phyloP scores from a whole-genome alignment of 2,113 vertebrate genomes.

The Grantiella picta region DNA sequence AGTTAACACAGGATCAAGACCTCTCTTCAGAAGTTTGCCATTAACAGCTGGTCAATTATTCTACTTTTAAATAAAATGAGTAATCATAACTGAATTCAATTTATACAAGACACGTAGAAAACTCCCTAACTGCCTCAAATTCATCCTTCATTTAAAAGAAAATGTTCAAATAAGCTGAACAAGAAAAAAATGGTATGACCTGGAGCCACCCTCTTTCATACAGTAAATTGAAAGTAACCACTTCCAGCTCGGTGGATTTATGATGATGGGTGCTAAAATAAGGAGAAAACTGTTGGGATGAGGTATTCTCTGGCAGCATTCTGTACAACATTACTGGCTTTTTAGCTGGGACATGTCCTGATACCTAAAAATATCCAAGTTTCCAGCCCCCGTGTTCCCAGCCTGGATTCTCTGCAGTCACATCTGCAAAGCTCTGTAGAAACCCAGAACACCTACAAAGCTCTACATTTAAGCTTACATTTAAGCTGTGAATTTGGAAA shows the following conservation, averaged over 20 bases:
- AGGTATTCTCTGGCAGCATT: not conserved
- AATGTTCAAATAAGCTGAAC: not conserved
- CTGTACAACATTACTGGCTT: not conserved
- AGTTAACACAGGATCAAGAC: constrained; percentile 34
- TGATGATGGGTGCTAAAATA: not conserved
- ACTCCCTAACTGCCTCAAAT: not conserved
- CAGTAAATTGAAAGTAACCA: not conserved
- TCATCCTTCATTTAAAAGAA: constrained; percentile 20
- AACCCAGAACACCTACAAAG: not conserved
- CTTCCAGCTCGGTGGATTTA: not conserved
- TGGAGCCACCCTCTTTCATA: not conserved
- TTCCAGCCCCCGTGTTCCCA: not conserved
- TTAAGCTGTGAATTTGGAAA: not conserved
- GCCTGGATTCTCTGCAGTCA: not conserved
- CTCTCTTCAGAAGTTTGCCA: not conserved
- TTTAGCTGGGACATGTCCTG: not conserved
- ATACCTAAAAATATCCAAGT: not conserved
- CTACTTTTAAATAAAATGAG: not conserved
- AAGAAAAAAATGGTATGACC: not conserved
- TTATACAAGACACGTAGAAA: not conserved
- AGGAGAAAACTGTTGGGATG: not conserved
- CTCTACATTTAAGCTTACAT: not conserved
- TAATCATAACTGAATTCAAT: not conserved
- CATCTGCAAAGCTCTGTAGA: not conserved
- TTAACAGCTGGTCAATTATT: constrained; percentile 36